Base-by-base conservation (phyloP, 92 coral and sea anemone genomes). In the Actinernus sp. region DNA sequence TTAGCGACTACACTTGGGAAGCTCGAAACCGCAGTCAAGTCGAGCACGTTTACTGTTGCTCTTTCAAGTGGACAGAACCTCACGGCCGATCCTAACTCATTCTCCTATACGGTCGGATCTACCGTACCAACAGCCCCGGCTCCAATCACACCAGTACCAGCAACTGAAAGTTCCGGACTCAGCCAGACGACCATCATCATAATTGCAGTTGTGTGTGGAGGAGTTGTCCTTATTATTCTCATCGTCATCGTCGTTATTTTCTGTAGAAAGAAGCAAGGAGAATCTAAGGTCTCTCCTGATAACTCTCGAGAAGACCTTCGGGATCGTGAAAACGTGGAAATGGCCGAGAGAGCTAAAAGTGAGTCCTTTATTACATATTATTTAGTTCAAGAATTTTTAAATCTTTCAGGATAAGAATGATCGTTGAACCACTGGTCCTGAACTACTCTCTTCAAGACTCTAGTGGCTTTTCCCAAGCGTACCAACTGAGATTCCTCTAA, bases 151-250 rank as follows among this genome's bases (percentile, higher is more conserved):
- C 33, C 77, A 1, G 49, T 38, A 5, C 31, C 63, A 7, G 30
- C 90, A 1, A 55, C 79, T 6, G 69, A 49, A 3, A 26, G 43
- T 9, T 43, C 55, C 17, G 88, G 81, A 1, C 63, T 69, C 0
- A 88, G 68, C 2, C 53, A 73, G 53, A 78, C 90, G 1, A 73
- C 58, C 22, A 55, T 82, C n/a, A 88, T 88, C 47, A 88, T 88
- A 12, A 67, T 88, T 6, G 49, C 63, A n/a, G 57, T 46, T 14
- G 95, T 88, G 52, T 63, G 78, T 48, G 76, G 90, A 2, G 81
- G 65, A 8, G 46, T 83, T 26, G 67, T 37, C 33, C 49, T 83
- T 2, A 47, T 84, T 26, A 47, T 78, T 5, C 53, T 88, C 2
- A 76, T 88, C 4, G 63, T 48, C 1, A 20, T 83, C 10, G 68